phyloP scores from a whole-genome alignment of 2,888 invertebrate genomes.

The Nomada fabriciana region DNA sequence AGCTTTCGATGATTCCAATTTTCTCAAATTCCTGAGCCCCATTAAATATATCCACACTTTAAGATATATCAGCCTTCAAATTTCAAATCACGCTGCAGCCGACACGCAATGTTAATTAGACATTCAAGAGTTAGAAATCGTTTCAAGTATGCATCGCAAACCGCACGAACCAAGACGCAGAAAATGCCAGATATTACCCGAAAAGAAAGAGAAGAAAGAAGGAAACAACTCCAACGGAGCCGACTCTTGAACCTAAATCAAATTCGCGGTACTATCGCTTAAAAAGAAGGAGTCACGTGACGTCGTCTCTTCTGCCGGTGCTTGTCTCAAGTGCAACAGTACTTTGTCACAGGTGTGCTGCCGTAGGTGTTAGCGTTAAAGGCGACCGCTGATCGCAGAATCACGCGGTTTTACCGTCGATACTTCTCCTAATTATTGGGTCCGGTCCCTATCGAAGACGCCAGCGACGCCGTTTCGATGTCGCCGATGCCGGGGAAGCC shows the following conservation, averaged over 20 bases:
- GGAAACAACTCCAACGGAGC: not conserved
- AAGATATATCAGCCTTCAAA: too few species aligned
- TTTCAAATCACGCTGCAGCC: not conserved
- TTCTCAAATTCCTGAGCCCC: not conserved
- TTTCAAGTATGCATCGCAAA: not conserved
- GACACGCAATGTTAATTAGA: conserved; percentile 1
- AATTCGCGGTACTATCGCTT: conserved; percentile 36
- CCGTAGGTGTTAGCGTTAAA: conserved; percentile 36
- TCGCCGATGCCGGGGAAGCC: conserved; percentile 42
- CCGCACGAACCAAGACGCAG: not conserved
- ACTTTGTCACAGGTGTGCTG: conserved; percentile 20
- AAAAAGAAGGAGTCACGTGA: not conserved
- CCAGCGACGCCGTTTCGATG: conserved; percentile 18
- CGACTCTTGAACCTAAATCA: conserved; percentile 14
- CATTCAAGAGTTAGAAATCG: not conserved
- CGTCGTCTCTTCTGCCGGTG: not conserved
- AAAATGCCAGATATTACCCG: not conserved
- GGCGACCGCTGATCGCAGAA: conserved; percentile 43
- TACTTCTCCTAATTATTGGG: conserved; percentile 71
- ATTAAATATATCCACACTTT: not conserved
- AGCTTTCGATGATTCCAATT: not conserved
- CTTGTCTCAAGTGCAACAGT: not conserved
- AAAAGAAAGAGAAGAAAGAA: too few species aligned
- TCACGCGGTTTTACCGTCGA: conserved; percentile 50
- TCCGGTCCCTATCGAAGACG: conserved; percentile 47